A percentile compares a stretch with the other conserved stretches of the same genome.
Evolutionary conservation across 2,888 invertebrate species (phyloP).

Genomic region (Aphelenchoides bicaudatus): DNA sequence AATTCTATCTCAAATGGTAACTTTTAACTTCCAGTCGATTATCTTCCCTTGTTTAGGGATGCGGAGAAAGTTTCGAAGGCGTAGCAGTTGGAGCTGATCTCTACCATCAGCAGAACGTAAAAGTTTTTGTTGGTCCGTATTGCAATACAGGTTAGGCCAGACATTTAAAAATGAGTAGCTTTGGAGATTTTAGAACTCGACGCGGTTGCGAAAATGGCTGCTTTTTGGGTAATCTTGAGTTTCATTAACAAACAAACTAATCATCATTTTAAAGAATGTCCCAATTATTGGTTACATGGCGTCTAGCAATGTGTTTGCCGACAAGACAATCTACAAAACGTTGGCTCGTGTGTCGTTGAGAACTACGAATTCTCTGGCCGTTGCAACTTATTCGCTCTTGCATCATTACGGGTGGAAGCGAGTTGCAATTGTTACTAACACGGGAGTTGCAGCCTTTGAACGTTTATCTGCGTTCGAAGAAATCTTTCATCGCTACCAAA

Average conservation of each 20-base stretch:
- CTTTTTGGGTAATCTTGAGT: too few relatives aligned
- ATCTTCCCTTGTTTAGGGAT: slow-evolving; percentile 49
- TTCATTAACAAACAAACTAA: too few relatives aligned
- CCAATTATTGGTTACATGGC: slow-evolving; percentile 60
- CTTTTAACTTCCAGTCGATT: neutral
- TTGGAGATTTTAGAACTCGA: slow-evolving; percentile 45
- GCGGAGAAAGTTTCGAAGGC: slow-evolving; percentile 55
- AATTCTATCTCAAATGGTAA: slow-evolving; percentile 23
- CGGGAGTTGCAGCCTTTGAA: slow-evolving; percentile 54
- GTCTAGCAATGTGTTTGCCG: slow-evolving; percentile 53
- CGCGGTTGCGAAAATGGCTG: slow-evolving; percentile 58
- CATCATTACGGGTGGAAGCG: slow-evolving; percentile 55
- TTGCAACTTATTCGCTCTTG: slow-evolving; percentile 49
- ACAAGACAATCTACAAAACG: slow-evolving; percentile 57
- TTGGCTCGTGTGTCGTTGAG: slow-evolving; percentile 55
- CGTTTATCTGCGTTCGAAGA: slow-evolving; percentile 53
- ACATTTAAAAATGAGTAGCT: neutral
- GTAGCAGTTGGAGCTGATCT: slow-evolving; percentile 58
- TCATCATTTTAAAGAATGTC: too few relatives aligned
- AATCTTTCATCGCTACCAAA: slow-evolving; percentile 48
- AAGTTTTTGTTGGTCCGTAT: slow-evolving; percentile 58
- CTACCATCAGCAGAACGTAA: slow-evolving; percentile 57
- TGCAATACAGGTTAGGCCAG: slow-evolving; percentile 48
- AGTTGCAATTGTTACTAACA: slow-evolving; percentile 54
- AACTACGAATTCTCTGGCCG: slow-evolving; percentile 57